Evolutionary conservation across 2,113 vertebrate genomes (phyloP), one percentile per base, ranked within the genome.

Genomic region (Dicaeum eximium): DNA sequence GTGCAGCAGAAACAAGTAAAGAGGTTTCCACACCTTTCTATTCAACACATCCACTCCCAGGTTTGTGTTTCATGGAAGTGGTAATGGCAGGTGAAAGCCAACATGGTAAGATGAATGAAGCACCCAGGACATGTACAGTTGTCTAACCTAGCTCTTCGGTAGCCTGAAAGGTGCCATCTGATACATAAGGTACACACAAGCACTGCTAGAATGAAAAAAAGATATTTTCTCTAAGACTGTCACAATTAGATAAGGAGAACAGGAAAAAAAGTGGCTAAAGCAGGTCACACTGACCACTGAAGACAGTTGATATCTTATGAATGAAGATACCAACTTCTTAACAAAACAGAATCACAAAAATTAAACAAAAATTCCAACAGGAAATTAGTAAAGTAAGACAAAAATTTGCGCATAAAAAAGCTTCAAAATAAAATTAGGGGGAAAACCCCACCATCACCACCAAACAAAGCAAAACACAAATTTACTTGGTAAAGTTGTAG

Each of bases 121-220:
- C 35, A 33, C 22, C 24, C 19, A 1, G 17, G 14, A 14, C 11
- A 16, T 0, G 1, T 33, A 62, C 0, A 5, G 40, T 5, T 78
- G 30, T 42, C 24, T 61, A 64, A 51, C 20, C 17, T 11, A 40
- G 37, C 27, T 61, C 8, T 61, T 24, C 1, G 4, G n/a, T 54
- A 77, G 50, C 37, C 37, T 73, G 58, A 70, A 73, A 73, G 1
- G 2, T 10, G n/a, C 58, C 5, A 9, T 20, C n/a, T 62, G 21
- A 72, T 24, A 51, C 0, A 0, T 10, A 56, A 42, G 8, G 10
- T 56, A 38, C 16, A 51, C 5, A 9, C 18, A 66, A 61, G 15
- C 25, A 65, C 7, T 15, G 38, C 42, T 30, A 15, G 33, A 66
- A 57, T 9, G 2, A 64, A 66, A 42, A 66, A 37, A 2, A 3